Conservation (phyloP, 1,140 invertebrate genomes). For the Diuraphis noxia region DNA sequence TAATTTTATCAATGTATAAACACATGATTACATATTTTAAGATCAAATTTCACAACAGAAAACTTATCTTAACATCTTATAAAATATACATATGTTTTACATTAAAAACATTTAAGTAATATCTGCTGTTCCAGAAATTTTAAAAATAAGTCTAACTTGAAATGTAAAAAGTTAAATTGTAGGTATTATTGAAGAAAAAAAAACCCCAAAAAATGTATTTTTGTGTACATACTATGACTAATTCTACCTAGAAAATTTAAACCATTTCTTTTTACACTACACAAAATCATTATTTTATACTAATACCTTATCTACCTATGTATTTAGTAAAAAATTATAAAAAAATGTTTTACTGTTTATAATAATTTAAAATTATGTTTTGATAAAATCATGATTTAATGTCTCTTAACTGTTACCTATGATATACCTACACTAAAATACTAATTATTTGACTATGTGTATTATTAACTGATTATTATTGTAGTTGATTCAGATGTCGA, state of each 20-base stretch:
- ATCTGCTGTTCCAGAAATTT: not conserved
- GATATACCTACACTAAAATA: not conserved
- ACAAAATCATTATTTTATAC: not conserved
- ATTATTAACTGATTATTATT: not conserved
- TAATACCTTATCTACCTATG: not conserved
- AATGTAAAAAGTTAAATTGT: too few relatives aligned
- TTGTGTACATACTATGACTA: not conserved
- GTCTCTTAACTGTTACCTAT: not conserved
- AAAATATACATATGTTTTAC: not conserved
- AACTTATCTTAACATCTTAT: not conserved
- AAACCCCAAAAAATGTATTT: not conserved
- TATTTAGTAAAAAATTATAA: not conserved
- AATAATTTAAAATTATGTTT: not conserved
- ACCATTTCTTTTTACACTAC: not conserved
- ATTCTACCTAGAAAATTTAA: not conserved
- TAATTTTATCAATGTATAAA: not conserved
- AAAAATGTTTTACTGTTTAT: not conserved
- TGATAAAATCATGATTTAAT: not conserved
- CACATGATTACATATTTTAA: not conserved
- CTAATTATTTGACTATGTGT: not conserved
- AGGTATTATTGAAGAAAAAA: not conserved
- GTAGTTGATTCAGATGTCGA: conserved; percentile 36
- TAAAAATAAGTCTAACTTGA: not conserved
- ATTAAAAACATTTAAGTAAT: not conserved
- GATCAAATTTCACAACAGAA: not conserved